These are phyloP conservation scores for Rotaria macrura DNA, from an alignment of 2,888 invertebrate species.

Conservation along the genomic window DNA sequence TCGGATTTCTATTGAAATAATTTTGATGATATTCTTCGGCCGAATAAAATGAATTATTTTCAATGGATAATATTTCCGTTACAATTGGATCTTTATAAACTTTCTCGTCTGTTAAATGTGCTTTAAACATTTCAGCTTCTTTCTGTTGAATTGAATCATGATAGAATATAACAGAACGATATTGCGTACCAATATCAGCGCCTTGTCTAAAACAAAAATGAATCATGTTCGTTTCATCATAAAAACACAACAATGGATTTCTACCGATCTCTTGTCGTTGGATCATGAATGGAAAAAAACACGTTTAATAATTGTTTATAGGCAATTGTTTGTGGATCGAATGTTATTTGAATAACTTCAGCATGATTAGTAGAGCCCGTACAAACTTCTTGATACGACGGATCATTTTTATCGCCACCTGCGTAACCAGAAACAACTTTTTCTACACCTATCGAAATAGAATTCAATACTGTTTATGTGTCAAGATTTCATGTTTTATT, in stretches of 20 bases:
- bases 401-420: conserved; percentile 24
- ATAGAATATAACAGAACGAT: conserved; percentile 66
- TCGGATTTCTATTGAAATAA: conserved; percentile 32
- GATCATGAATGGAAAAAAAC: conserved; percentile 88
- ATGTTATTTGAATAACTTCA: conserved; percentile 82
- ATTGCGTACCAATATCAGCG: conserved; percentile 38
- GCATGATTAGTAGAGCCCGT: conserved; percentile 57
- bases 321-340: conserved; percentile 65
- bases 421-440: conserved; percentile 30
- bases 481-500: too few species aligned
- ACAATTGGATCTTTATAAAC: conserved; percentile 24
- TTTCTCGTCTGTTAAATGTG: conserved; percentile 21
- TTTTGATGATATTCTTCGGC: conserved; percentile 34
- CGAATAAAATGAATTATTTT: conserved; percentile 23
- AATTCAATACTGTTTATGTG: too few species aligned
- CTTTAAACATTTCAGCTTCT: conserved; percentile 60
- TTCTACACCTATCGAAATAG: conserved; percentile 26
- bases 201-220: conserved; percentile 17
- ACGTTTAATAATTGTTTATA: conserved; percentile 66
- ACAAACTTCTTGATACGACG: conserved; percentile 27
- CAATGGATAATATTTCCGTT: conserved; percentile 27
- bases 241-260: too few species aligned
- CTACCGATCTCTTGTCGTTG: conserved; percentile 53
- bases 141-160: conserved; percentile 72
- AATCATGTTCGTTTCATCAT: background rate